These are phyloP conservation scores for Epinephelus cyanopodus DNA, from an alignment of 2,113 vertebrate genomes.

Conservation along the genomic window DNA sequence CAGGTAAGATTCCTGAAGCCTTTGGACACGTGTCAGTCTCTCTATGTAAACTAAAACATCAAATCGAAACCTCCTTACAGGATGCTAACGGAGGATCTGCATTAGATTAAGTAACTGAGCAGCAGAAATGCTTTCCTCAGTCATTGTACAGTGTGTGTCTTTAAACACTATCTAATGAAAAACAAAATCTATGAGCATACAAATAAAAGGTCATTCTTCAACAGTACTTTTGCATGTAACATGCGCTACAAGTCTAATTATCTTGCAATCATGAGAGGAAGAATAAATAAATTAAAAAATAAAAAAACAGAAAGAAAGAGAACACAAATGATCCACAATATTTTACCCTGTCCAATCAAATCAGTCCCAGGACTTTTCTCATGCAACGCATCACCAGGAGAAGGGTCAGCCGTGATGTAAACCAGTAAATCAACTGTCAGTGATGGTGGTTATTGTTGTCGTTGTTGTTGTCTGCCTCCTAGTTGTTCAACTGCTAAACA, in stretches of 20 bases:
- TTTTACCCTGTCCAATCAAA: constrained; percentile 79
- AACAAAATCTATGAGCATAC: constrained; percentile 48
- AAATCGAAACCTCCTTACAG: constrained; percentile 33
- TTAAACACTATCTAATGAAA: constrained; percentile 52
- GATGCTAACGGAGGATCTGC: constrained; percentile 53
- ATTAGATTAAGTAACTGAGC: constrained; percentile 46
- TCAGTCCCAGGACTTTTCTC: constrained; percentile 68
- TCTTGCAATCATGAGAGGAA: constrained; percentile 65
- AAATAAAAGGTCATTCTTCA: constrained; percentile 54
- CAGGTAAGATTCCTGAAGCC: constrained; percentile 27
- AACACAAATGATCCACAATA: constrained; percentile 72
- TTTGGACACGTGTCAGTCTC: constrained; percentile 24
- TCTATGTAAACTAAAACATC: constrained; percentile 39
- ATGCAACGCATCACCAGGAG: constrained; percentile 74
- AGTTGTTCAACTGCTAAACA: constrained; percentile 64
- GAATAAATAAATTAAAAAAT: constrained; percentile 5
- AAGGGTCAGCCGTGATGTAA: constrained; percentile 54
- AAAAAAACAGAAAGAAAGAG: background rate
- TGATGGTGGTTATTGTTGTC: constrained; percentile 6
- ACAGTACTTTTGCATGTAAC: constrained; percentile 76
- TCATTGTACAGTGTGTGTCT: constrained; percentile 78
- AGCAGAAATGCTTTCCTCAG: constrained; percentile 39
- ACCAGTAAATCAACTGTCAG: constrained; percentile 54
- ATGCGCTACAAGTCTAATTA: constrained; percentile 78
- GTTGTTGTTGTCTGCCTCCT: constrained; percentile 59